Evolutionary conservation across 1,140 invertebrate genomes (phyloP), one percentile per base, ranked within the genome.

Genomic region (Dinoponera quadriceps): DNA sequence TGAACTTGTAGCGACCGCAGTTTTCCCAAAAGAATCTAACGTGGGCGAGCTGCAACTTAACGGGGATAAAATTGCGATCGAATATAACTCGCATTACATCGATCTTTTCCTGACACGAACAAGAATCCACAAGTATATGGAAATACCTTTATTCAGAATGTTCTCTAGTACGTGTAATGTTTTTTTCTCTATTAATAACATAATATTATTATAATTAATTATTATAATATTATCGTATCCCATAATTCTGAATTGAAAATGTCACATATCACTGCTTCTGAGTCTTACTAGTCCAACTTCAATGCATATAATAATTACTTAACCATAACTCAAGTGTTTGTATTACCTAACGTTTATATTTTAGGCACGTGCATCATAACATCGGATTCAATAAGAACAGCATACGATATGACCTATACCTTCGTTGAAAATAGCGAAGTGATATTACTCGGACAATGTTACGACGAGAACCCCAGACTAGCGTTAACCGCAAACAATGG

Each of bases 341-440:
- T 57, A 2, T n/a, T 44, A 7, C n/a, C 38, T 44, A 55, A 38
- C 27, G 2, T 71, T 44, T 20, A 9, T 18, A 81, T 66, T 80
- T 72, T 77, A 94, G 93, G 92, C 88, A 90, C 90, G 20, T 94
- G 93, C 71, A 85, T 92, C n/a, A 38, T 94, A 22, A 92, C 91
- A 27, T 82, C 88, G 9, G 83, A 87, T 16, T 84, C 77, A 54
- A 87, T 93, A 74, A 88, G 75, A 83, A 91, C 93, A 22, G 87
- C 92, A 29, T 85, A 93, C 38, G 93, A 94, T 68, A 77, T 90
- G 9, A 90, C 89, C 9, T 90, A 89, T 54, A 33, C 68, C 2
- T 71, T 93, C 13, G 66, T 84, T 48, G 74, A 88, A 22, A 74
- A 90, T 54, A 83, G 74, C 51, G 91, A 94, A 90, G 90, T 91